Percentiles rank a stretch among this genome's conserved stretches.
These are phyloP conservation scores for Brachionus manjavacas DNA, from an alignment of 1,140 invertebrate species.

Conservation along the genomic window DNA sequence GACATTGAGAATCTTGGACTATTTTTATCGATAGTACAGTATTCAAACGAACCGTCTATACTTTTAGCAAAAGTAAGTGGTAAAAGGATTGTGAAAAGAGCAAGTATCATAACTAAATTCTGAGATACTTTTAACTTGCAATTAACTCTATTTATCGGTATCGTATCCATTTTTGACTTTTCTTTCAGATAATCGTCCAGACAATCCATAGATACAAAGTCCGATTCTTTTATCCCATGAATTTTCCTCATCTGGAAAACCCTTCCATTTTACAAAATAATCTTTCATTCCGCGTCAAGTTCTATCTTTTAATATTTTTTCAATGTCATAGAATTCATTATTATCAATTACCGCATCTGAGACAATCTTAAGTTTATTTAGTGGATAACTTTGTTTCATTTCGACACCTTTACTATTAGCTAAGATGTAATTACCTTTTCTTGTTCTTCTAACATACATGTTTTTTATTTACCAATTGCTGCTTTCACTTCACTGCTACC, in stretches of 20 bases:
- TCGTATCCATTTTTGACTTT: conserved; percentile 13
- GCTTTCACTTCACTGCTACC: not conserved
- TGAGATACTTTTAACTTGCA: not conserved
- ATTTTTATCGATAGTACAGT: conserved; percentile 1
- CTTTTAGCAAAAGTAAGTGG: conserved; percentile 3
- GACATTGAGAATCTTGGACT: conserved; percentile 12
- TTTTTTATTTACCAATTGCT: not conserved
- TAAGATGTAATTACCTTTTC: conserved; percentile 19
- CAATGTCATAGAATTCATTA: conserved; percentile 16
- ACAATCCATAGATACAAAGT: not conserved
- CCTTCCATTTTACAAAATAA: conserved; percentile 40
- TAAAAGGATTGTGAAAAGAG: conserved; percentile 7
- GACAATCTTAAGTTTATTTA: conserved; percentile 8
- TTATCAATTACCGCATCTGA: not conserved
- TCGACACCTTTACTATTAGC: not conserved
- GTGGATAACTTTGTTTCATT: conserved; percentile 7
- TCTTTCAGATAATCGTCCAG: conserved; percentile 21
- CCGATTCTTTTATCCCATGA: conserved; percentile 29
- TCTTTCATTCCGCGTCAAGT: not conserved
- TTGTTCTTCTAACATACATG: not conserved
- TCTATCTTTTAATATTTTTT: conserved; percentile 35
- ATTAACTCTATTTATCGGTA: conserved; percentile 22
- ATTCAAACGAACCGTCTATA: not conserved
- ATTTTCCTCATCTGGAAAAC: conserved; percentile 35
- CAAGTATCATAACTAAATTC: not conserved